Percentiles rank a stretch among this genome's conserved stretches.
These are phyloP conservation scores for Drosophila saltans DNA, from an alignment of 1,140 invertebrate species.

Conservation along the genomic window DNA sequence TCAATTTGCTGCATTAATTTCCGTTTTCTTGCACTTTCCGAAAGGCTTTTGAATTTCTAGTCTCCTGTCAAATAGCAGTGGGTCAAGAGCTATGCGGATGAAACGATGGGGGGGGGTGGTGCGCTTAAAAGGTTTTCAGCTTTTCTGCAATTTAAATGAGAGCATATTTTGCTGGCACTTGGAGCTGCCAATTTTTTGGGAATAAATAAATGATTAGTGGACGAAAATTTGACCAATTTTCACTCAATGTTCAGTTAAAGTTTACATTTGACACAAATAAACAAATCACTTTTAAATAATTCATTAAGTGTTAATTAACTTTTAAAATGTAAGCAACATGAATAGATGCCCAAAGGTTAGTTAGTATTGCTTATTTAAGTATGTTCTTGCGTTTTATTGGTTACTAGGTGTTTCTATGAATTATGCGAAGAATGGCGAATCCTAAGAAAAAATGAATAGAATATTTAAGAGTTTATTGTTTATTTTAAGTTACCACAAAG, in stretches of 20 bases:
- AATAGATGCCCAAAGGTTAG: not conserved
- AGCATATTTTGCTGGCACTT: not conserved
- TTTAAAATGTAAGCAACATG: not conserved
- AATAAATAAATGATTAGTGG: constrained; percentile 12
- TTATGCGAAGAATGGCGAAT: too few relatives aligned
- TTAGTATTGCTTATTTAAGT: too few relatives aligned
- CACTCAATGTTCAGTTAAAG: not conserved
- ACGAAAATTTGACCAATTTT: not conserved
- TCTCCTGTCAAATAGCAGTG: not conserved
- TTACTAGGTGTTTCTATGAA: too few relatives aligned
- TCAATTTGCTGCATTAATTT: constrained; percentile 22
- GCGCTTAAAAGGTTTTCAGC: constrained; percentile 8
- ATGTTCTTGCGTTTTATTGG: too few relatives aligned
- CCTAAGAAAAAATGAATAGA: too few relatives aligned
- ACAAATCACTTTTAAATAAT: not conserved
- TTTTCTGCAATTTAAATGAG: constrained; percentile 13
- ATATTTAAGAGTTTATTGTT: too few relatives aligned
- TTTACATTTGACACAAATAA: not conserved
- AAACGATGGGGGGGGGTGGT: not conserved
- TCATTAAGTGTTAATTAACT: not conserved
- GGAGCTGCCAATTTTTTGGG: not conserved
- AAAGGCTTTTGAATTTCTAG: constrained; percentile 10
- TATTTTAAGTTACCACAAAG: too few relatives aligned
- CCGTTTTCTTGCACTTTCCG: constrained; percentile 17
- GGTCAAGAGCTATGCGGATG: not conserved